Conservation (phyloP, 2,113 vertebrate species). For the Euleptes europaea region DNA sequence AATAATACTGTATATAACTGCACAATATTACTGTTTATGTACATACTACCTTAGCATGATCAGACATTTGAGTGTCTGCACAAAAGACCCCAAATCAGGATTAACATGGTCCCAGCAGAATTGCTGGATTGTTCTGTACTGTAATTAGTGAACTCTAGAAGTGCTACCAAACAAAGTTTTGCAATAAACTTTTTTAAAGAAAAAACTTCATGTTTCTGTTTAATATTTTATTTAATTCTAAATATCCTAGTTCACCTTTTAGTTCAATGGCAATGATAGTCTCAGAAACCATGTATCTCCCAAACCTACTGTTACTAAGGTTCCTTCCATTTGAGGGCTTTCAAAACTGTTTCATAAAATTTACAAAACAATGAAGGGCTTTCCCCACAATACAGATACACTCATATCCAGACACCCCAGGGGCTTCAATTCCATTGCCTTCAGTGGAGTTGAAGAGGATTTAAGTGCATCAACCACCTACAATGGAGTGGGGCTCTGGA, state of each 20-base stretch:
- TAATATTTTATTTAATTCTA: background rate
- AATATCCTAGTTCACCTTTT: background rate
- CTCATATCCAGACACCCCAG: too few relatives aligned
- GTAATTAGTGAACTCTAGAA: constrained; percentile 69
- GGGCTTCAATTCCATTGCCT: background rate
- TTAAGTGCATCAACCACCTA: background rate
- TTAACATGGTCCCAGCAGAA: constrained; percentile 53
- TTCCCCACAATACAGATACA: background rate
- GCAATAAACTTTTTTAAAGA: constrained; percentile 72
- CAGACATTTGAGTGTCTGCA: constrained; percentile 53
- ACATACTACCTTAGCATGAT: constrained; percentile 61
- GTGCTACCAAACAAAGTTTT: constrained; percentile 74
- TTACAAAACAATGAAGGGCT: background rate
- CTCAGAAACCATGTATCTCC: background rate
- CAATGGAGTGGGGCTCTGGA: background rate
- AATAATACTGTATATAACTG: constrained; percentile 59
- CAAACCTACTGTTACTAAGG: background rate
- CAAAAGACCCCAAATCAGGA: constrained; percentile 50
- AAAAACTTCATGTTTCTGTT: background rate
- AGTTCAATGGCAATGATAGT: fast-evolving
- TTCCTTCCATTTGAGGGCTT: background rate
- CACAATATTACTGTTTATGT: constrained; percentile 61
- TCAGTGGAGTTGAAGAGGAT: too few relatives aligned
- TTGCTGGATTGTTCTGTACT: constrained; percentile 61
- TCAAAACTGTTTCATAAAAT: background rate